Base-by-base conservation (phyloP, 2,113 vertebrate genomes). In the Campylorhamphus procurvoides region DNA sequence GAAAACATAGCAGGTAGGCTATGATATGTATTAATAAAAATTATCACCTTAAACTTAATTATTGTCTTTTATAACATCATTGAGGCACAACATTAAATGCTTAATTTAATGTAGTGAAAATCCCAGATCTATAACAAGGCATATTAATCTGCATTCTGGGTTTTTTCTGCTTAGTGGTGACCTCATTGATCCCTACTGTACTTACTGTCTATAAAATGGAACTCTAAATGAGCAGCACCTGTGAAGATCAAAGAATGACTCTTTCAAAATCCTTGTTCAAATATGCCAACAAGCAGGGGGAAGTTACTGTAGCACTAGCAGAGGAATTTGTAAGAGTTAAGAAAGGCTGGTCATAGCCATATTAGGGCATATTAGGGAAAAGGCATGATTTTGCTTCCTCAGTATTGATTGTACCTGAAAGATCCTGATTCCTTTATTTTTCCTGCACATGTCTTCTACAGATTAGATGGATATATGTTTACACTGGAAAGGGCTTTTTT, bases 181-280 rank as follows among this genome's bases (percentile, higher is more conserved):
- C 88, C 84, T 71, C 58, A 53, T 37, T 93, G 67, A 84, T 82
- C 39, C 40, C 67, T 72, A 37, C 73, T 84, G 77, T 64, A 94
- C 60, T 95, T 93, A 59, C 33, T 93, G 53, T 75, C 84, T 95
- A 39, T 81, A 78, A 93, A 95, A 91, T 75, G 72, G 75, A 94
- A 67, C 39, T 88, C 67, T 68, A 84, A 94, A 89, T 78, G 62
- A 90, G 49, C 77, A 95, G 44, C 83, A 93, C 74, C 74, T 95
- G 87, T 28, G 33, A 96, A 87, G 47, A 64, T 78, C 92, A 91
- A 49, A 84, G 71, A 97, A 87, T 68, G 63, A 66, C 59, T 73
- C 62, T 47, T 84, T 64, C 53, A 92, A 78, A 89, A 55, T 50
- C 58, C 31, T 78, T 81, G 69, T 93, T 79, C 80, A 84, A 72